phyloP scores from a whole-genome alignment of 2,113 vertebrate species.

The Tapirus terrestris region DNA sequence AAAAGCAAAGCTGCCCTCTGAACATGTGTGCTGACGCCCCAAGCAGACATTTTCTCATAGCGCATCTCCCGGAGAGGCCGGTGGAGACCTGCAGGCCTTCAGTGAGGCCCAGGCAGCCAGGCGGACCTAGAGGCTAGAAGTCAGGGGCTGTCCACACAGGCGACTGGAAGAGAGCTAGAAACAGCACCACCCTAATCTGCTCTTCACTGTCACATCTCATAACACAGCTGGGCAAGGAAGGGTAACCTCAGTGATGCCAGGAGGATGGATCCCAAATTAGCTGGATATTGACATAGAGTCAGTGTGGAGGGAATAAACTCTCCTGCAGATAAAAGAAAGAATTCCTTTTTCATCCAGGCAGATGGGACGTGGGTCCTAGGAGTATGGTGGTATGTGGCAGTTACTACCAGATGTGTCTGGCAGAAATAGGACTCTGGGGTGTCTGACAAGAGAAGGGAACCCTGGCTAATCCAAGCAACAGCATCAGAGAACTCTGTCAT shows the following conservation, averaged over 20 bases:
- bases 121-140: not conserved
- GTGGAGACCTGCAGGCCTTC: not conserved
- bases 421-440: not conserved
- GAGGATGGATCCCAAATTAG: not conserved
- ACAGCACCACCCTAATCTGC: too few species aligned
- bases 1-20: not conserved
- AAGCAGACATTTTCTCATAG: not conserved
- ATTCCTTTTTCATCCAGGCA: not conserved
- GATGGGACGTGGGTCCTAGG: not conserved
- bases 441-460: not conserved
- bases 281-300: too few species aligned
- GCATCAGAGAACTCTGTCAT: not conserved
- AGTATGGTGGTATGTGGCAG: not conserved
- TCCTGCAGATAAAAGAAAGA: not conserved
- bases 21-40: too few species aligned
- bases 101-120: not conserved
- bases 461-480: not conserved
- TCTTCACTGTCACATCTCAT: not conserved
- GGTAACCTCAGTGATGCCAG: not conserved
- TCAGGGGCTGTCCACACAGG: not conserved
- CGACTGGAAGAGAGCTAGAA: not conserved
- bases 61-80: not conserved
- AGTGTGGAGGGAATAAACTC: not conserved
- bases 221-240: not conserved
- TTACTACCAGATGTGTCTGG: not conserved